Evolutionary conservation across 2,888 invertebrate species (phyloP), one percentile per base, ranked within the genome.

Genomic region (Galerucella pusilla): DNA sequence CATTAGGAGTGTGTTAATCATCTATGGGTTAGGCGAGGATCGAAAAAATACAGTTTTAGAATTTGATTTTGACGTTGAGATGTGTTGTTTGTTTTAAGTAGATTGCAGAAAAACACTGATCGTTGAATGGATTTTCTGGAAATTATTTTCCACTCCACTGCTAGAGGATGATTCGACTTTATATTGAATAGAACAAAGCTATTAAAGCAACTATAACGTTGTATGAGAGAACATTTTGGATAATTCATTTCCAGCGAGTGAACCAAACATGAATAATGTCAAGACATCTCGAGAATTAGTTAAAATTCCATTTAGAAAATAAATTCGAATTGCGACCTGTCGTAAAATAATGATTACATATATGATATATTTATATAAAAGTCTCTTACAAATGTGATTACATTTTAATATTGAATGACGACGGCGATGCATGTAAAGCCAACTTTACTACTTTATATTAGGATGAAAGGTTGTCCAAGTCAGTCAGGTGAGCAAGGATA

Each of bases 361-460:
- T 77, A 79, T 81, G 79, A 80, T 74, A 81, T 80, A 82, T 81
- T 81, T 81, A 82, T 81, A 79, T 81, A 81, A 82, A 81, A 82
- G 82, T 83, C 83, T 83, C 83, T 86, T 85, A 84, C 84, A 85
- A 86, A 85, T 85, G 86, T 85, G 86, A 85, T 86, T 86, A 86
- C 84, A 85, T 85, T 85, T 86, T 85, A 86, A 86, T 85, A 85
- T 85, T 85, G 82, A 78, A 86, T 85, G 85, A 84, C 78, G 80
- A 71, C 75, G 80, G 81, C 79, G 80, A 83, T 83, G 82, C 82
- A 83, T 83, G 83, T 80, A 83, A 82, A 82, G 82, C 81, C 80
- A 81, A 82, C 80, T 83, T 83, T 84, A 83, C 80, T 82, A 79
- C 83, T 80, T 54, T 71, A 80, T 82, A 82, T 83, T 81, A 80